Conservation (phyloP, 2,113 vertebrate genomes). For the Hemicordylus capensis region DNA sequence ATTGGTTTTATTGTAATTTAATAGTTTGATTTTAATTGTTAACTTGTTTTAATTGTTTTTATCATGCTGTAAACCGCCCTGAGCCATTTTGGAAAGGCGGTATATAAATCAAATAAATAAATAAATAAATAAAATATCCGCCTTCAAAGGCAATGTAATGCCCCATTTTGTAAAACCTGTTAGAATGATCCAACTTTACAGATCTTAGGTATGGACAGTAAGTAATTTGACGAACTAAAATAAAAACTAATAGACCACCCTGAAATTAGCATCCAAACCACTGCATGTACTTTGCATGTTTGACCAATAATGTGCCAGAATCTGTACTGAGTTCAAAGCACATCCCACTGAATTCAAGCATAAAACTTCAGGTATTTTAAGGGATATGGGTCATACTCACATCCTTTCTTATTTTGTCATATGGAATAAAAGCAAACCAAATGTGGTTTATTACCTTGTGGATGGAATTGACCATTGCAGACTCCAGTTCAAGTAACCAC, state of each 20-base stretch:
- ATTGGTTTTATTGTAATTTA: too few relatives aligned
- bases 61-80: too few relatives aligned
- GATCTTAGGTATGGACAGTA: neutral
- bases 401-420: neutral
- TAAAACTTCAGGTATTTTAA: neutral
- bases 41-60: too few relatives aligned
- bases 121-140: too few relatives aligned
- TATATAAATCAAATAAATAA: too few relatives aligned
- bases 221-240: neutral
- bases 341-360: neutral
- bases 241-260: neutral
- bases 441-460: slow-evolving; percentile 79
- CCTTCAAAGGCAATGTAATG: neutral
- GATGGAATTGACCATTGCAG: slow-evolving; percentile 83
- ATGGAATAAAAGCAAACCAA: neutral
- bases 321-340: neutral
- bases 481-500: slow-evolving; percentile 88
- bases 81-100: too few relatives aligned
- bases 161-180: neutral
- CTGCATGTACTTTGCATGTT: neutral
- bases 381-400: neutral
- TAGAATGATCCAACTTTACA: neutral
- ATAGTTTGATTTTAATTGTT: too few relatives aligned
- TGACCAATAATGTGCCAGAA: neutral
- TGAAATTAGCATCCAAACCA: neutral